These are phyloP conservation scores for Tinea pellionella DNA, from an alignment of 2,888 invertebrate species.

Conservation along the genomic window DNA sequence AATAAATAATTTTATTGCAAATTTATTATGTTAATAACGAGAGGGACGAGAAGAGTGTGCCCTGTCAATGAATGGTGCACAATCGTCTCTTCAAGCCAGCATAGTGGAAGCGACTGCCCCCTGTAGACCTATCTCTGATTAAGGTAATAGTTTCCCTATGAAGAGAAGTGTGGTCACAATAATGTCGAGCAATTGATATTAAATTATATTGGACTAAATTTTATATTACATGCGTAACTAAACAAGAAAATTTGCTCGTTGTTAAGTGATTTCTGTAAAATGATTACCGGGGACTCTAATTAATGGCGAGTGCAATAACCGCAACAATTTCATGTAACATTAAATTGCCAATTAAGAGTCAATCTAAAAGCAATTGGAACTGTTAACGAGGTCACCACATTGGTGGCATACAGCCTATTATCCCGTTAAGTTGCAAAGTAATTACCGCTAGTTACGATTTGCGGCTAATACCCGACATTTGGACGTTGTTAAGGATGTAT, in stretches of 20 bases:
- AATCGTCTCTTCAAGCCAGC: too few species aligned
- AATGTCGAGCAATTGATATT: too few species aligned
- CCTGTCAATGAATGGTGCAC: too few species aligned
- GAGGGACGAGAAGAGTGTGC: too few species aligned
- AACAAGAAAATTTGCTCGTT: not conserved
- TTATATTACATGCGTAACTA: too few species aligned
- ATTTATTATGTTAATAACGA: too few species aligned
- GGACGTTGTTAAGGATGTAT: constrained; percentile 2
- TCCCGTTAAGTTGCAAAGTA: constrained; percentile 19
- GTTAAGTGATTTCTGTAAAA: not conserved
- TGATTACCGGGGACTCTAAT: not conserved
- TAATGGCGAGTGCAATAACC: constrained; percentile 7
- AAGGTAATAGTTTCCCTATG: too few species aligned
- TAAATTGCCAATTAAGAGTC: constrained; percentile 11
- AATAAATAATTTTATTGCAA: too few species aligned
- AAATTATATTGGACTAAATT: too few species aligned
- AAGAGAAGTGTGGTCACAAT: too few species aligned
- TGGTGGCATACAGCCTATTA: constrained; percentile 13
- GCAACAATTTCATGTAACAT: constrained; percentile 5
- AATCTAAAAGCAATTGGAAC: constrained; percentile 10
- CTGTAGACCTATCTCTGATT: too few species aligned
- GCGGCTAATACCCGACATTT: constrained; percentile 14
- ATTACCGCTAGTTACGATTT: constrained; percentile 21
- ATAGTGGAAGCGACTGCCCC: too few species aligned
- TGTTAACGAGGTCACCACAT: constrained; percentile 9